Base-by-base conservation (phyloP, 1,140 invertebrate genomes). In the Subanguina moxae region DNA sequence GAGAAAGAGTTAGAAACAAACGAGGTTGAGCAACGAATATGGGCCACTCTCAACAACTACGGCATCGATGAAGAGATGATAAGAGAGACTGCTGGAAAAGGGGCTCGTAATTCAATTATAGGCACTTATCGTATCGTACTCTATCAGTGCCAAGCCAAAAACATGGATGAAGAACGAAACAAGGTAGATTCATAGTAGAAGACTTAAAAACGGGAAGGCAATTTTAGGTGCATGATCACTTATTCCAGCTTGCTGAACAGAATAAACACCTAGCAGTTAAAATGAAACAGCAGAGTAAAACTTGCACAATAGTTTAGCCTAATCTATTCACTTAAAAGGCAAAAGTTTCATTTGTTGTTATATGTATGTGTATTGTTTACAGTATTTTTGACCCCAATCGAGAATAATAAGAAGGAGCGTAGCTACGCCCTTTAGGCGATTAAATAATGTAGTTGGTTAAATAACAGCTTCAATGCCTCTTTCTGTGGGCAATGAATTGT, bases 51-150 rank as follows among this genome's bases (percentile, higher is more conserved):
- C 25, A 48, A 79, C 32, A 68, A 63, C 23, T 82, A 69, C 52
- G 79, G 79, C 17, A 82, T 81, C 25, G 69, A 58, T n/a, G 58
- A 28, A 7, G 78, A 78, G 28, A 81, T 82, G 80, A 70, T 81
- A n/a, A 57, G 56, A 27, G 68, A 79, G 17, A 59, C 76, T 8
- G 61, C 62, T 13, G 77, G 70, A 13, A 80, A 80, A 64, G 79
- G 79, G 23, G 76, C 78, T 8, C 56, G 79, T 15, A 76, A 82
- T 65, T 32, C 76, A 25, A 76, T 82, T 43, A 76, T 77, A 25
- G 77, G 79, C 1, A 81, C 79, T 17, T 81, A 82, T 48, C 64
- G 79, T 7, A 81, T 81, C 46, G 76, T 82, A 9, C 57, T 79
- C 1, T 79, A 75, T 52, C 77, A 80, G 38, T 65, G 52, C 42